Evolutionary conservation across 2,113 vertebrate species (phyloP).

Genomic region (Tragelaphus strepsiceros): DNA sequence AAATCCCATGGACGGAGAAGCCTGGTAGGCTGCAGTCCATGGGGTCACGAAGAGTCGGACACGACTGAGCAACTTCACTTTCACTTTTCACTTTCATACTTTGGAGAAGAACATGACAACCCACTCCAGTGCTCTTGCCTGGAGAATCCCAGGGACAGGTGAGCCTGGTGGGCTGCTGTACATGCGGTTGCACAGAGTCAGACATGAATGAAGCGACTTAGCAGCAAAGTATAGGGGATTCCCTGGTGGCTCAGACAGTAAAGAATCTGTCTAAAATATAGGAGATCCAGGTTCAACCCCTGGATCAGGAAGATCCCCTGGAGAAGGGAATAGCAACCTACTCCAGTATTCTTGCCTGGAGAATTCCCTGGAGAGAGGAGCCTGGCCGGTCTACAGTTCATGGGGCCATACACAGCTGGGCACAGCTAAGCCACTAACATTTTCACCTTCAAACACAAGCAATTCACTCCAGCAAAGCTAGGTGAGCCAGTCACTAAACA

Average conservation of each 20-base stretch:
- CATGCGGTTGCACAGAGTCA: too few species aligned
- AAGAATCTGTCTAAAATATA: background rate
- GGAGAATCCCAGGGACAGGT: too few species aligned
- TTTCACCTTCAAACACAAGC: background rate
- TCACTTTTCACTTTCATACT: too few species aligned
- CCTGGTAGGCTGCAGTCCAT: too few species aligned
- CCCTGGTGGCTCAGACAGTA: background rate
- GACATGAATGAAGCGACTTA: too few species aligned
- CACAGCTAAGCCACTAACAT: background rate
- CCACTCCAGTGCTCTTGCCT: too few species aligned
- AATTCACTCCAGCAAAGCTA: background rate
- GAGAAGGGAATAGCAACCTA: background rate
- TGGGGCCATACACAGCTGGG: background rate
- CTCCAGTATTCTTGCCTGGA: background rate
- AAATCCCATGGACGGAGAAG: too few species aligned
- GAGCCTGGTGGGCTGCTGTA: too few species aligned
- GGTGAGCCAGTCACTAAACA: background rate
- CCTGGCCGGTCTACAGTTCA: background rate
- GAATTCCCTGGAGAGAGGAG: background rate
- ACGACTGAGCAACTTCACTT: too few species aligned
- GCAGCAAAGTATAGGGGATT: background rate
- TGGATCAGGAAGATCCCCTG: background rate
- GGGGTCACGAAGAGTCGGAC: accelerated
- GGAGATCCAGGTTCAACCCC: background rate
- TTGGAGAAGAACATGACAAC: too few species aligned